These are phyloP conservation scores for Scaptomyza hsui DNA, from an alignment of 1,140 invertebrate genomes.

Conservation along the genomic window DNA sequence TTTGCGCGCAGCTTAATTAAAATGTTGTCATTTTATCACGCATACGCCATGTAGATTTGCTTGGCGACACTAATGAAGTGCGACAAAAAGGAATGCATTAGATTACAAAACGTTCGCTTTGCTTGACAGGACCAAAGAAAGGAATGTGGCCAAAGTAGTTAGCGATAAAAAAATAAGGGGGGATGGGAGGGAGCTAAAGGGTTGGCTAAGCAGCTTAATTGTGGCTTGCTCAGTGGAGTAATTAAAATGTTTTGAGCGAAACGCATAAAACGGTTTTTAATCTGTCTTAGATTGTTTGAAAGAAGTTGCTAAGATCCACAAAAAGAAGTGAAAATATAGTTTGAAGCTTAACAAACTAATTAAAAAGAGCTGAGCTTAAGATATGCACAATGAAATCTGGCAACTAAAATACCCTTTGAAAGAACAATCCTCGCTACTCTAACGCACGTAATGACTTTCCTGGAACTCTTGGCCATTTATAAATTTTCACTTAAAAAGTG, in stretches of 20 bases:
- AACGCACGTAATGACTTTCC: too few species aligned
- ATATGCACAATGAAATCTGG: background rate
- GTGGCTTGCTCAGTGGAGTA: conserved; percentile 22
- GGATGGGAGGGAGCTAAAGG: background rate
- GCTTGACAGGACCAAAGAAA: conserved; percentile 4
- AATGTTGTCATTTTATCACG: conserved; percentile 12
- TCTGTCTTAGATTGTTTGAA: conserved; percentile 10
- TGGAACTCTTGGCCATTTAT: background rate
- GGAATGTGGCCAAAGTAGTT: conserved; percentile 20
- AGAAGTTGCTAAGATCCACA: background rate
- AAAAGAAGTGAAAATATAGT: background rate
- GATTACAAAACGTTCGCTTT: conserved; percentile 21
- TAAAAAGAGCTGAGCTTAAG: background rate
- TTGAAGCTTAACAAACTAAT: background rate
- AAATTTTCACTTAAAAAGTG: background rate
- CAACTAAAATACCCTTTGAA: too few species aligned
- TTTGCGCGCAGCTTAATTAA: conserved; percentile 17
- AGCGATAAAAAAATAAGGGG: background rate
- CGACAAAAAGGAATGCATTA: conserved; percentile 22
- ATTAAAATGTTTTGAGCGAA: conserved; percentile 24
- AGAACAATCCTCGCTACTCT: too few species aligned
- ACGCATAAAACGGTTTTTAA: conserved; percentile 35
- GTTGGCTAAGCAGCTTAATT: conserved; percentile 44
- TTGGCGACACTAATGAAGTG: conserved; percentile 17
- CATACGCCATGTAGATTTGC: conserved; percentile 20